Percentiles rank a stretch among this genome's conserved stretches.
These are phyloP conservation scores for Polylopha cassiicola DNA, from an alignment of 2,888 invertebrate species.

Conservation along the genomic window DNA sequence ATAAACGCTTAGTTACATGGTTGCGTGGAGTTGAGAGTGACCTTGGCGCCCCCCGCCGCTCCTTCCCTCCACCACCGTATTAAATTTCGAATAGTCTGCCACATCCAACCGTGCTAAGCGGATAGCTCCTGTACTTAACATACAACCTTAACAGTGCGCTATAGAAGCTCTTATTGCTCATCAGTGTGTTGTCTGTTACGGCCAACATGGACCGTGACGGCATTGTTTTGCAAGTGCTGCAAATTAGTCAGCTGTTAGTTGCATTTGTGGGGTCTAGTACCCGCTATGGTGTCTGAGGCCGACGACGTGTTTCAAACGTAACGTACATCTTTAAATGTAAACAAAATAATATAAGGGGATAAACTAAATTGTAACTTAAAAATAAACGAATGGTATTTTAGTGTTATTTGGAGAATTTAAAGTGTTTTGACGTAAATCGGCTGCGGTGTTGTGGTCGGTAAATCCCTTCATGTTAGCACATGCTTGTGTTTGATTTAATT, in stretches of 20 bases:
- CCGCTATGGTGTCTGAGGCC: conserved; percentile 44
- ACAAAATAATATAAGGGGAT: conserved; percentile 5
- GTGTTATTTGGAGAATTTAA: conserved; percentile 5
- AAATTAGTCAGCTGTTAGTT: conserved; percentile 69
- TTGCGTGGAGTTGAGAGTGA: conserved; percentile 72
- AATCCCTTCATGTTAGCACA: conserved; percentile 15
- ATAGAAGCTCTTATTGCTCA: conserved; percentile 46
- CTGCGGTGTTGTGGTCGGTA: conserved; percentile 10
- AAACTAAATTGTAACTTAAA: too few species aligned
- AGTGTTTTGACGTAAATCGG: background rate
- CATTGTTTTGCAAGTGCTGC: conserved; percentile 66
- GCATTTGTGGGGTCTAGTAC: conserved; percentile 53
- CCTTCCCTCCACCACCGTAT: conserved; percentile 44
- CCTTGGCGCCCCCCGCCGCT: conserved; percentile 54
- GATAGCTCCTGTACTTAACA: conserved; percentile 43
- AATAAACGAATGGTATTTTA: too few species aligned
- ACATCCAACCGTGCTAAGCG: conserved; percentile 59
- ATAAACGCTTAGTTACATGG: conserved; percentile 40
- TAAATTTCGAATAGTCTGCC: conserved; percentile 69
- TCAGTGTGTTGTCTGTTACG: conserved; percentile 35
- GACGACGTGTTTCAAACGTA: conserved; percentile 45
- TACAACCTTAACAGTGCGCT: conserved; percentile 37
- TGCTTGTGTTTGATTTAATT: conserved; percentile 9
- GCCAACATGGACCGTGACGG: conserved; percentile 27
- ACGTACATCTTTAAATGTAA: conserved; percentile 1